Evolutionary conservation across 2,888 invertebrate genomes (phyloP).

Genomic region (Omphaloscelis lunosa): DNA sequence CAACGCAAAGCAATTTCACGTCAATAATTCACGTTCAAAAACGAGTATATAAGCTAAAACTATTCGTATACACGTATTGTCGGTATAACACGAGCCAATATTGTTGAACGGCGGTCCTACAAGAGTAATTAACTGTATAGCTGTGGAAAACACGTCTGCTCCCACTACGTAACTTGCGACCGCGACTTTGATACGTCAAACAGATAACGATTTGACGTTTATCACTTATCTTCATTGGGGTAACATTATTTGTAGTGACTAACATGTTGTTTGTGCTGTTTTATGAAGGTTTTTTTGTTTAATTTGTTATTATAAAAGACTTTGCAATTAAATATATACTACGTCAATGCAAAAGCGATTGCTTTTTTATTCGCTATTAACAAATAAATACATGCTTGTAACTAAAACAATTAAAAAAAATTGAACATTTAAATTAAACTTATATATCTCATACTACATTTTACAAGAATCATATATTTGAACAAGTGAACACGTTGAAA

Average conservation of each 20-base stretch:
- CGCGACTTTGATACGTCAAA: slow-evolving; percentile 51
- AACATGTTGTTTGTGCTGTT: slow-evolving; percentile 27
- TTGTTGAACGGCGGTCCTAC: slow-evolving; percentile 68
- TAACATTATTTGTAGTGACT: slow-evolving; percentile 46
- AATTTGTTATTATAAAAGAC: background rate
- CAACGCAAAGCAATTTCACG: slow-evolving; percentile 39
- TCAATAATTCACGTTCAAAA: slow-evolving; percentile 52
- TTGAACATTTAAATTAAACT: background rate
- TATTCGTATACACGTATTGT: slow-evolving; percentile 48
- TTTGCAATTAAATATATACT: background rate
- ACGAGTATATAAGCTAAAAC: slow-evolving; percentile 42
- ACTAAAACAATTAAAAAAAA: background rate
- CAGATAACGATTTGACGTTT: slow-evolving; percentile 52
- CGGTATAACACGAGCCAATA: slow-evolving; percentile 70
- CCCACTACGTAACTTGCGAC: slow-evolving; percentile 62
- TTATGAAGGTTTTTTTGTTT: slow-evolving; percentile 8
- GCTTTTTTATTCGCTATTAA: background rate
- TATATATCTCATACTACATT: background rate
- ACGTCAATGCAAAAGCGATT: background rate
- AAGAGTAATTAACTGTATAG: slow-evolving; percentile 75
- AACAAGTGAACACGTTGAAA: background rate
- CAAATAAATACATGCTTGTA: background rate
- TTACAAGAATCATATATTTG: background rate
- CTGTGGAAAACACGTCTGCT: slow-evolving; percentile 52
- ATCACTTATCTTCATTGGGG: slow-evolving; percentile 48